A percentile compares a stretch with the other conserved stretches of the same genome.
phyloP scores from a whole-genome alignment of 2,797 vertebrate genomes.

The Lateolabrax maculatus region DNA sequence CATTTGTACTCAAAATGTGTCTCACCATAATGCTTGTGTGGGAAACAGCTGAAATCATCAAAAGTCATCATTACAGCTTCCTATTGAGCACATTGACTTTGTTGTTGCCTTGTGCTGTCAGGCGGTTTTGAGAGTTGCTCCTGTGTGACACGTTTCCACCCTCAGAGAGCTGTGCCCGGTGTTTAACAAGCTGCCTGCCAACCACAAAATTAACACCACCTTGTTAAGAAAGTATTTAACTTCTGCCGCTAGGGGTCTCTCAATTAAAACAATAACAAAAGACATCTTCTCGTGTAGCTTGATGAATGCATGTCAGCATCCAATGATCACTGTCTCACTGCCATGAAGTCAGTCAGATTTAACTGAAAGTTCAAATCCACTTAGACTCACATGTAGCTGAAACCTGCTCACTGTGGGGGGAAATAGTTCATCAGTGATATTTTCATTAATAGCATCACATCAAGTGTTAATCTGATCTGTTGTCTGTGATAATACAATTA shows the following conservation, averaged over 20 bases:
- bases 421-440: no score
- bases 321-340: no score
- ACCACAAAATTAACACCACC: constrained; percentile 36
- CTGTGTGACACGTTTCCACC: constrained; percentile 37
- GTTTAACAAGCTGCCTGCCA: constrained; percentile 49
- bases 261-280: no score
- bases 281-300: no score
- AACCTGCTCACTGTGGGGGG: background rate
- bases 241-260: no score
- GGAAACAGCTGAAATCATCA: constrained; percentile 11
- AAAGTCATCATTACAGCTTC: constrained; percentile 33
- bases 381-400: background rate
- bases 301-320: no score
- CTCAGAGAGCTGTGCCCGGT: constrained; percentile 22
- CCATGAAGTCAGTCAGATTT: no score
- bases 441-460: background rate
- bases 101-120: constrained; percentile 42
- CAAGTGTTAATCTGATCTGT: background rate
- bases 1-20: background rate
- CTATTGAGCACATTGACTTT: constrained; percentile 39
- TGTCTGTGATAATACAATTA: background rate
- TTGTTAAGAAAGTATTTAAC: constrained; percentile 51
- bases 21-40: background rate
- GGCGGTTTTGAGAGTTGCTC: constrained; percentile 40
- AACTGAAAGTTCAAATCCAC: no score